Base-by-base conservation (phyloP, 37 sponge, comb jelly and placozoan species). In the Beroe ovata region DNA sequence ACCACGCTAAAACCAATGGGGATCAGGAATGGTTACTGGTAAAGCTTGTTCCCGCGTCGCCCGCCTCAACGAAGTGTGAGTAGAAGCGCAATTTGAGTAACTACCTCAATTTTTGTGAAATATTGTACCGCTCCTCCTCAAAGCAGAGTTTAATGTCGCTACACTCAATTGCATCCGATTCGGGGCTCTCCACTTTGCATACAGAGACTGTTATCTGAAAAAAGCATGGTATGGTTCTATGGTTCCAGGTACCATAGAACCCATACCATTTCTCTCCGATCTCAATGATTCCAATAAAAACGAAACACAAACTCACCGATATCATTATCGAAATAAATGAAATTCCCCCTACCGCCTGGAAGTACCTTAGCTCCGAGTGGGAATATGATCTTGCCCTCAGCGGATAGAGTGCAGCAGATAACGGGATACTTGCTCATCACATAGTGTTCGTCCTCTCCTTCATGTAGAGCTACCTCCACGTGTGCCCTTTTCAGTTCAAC, bases 311-410 rank as follows among this genome's bases (percentile, higher is more conserved):
- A n/a, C n/a, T n/a, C n/a, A n/a, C n/a, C n/a, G n/a, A n/a, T n/a
- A n/a, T n/a, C n/a, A n/a, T n/a, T n/a, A n/a, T n/a, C n/a, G n/a
- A n/a, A n/a, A n/a, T n/a, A n/a, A n/a, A n/a, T n/a, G n/a, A n/a
- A n/a, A n/a, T n/a, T n/a, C n/a, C n/a, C n/a, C n/a, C n/a, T n/a
- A n/a, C n/a, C n/a, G n/a, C n/a, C 28, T 20, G 23, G 18, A 66
- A 1, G 16, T 42, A 77, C 84, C 84, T 77, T 77, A 26, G 84
- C 84, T 47, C 84, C 84, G 3, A 77, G 84, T 1, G 84, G 84
- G 58, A 77, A 77, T n/a, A 77, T 42, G 84, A 77, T 77, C 22
- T 39, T 77, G 58, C 32, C 21, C 4, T 77, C 38, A 19, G 54
- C 47, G 40, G 58, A 28, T 23, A 36, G 42, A 23, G 38, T 77